Evolutionary conservation across 2,113 vertebrate genomes (phyloP), one percentile per base, ranked within the genome.

Genomic region (Oryzias woworae): DNA sequence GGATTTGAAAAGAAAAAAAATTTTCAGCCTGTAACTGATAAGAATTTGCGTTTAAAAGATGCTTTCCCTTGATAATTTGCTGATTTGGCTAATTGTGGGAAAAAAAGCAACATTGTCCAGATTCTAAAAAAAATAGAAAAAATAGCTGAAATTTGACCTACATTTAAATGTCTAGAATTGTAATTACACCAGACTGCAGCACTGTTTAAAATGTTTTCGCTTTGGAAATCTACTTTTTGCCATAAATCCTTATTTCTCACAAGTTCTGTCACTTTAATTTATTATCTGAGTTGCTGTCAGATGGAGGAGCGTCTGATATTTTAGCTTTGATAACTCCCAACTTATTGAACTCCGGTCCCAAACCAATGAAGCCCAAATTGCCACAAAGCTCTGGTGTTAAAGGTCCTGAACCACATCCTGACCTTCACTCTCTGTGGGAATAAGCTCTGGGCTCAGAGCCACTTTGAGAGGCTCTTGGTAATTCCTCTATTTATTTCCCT

Each of bases 401-500:
- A 73, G 77, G 78, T 85, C 84, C 70, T 15, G 67, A 72, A 67
- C 72, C 66, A 73, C 58, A 69, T 63, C 73, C 55, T 60, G 55
- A 62, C 57, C 48, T 63, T 75, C 68, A 61, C 51, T 1, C 23
- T 26, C 73, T 53, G 69, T 55, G 51, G 62, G 48, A 58, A 41
- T 76, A 68, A 71, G 62, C 71, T 72, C 14, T 57, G 23, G 69
- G 64, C 60, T 79, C 65, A 51, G 78, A 84, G 78, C 73, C 70
- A 67, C 76, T 86, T 67, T 71, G 69, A 78, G 76, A 75, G 59
- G 78, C 74, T 84, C 82, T 73, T 62, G 17, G 14, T 88, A 87
- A 87, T 89, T 80, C 77, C 77, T 68, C 66, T 26, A 55, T 74
- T 81, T 77, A 77, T 80, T 83, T 80, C 53, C 65, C 80, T 55